Conservation (phyloP, 2,888 invertebrate genomes). For the Odontomyia ornata region DNA sequence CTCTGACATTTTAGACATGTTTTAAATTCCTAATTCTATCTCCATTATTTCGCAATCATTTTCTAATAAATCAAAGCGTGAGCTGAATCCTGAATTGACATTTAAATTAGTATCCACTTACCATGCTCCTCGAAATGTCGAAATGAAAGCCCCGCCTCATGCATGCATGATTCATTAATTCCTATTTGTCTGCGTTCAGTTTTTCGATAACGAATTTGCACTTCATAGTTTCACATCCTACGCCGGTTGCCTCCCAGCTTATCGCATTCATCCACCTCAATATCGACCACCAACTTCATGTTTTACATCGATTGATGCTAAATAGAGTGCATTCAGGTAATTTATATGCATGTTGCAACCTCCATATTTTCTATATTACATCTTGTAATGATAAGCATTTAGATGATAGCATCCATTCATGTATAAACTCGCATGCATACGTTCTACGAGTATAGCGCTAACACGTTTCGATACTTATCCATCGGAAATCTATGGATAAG, state of each 20-base stretch:
- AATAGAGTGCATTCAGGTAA: background rate
- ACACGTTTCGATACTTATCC: background rate
- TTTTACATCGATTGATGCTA: background rate
- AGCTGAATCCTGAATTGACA: no score
- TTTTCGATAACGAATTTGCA: background rate
- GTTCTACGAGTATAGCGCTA: background rate
- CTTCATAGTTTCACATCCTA: background rate
- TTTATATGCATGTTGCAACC: background rate
- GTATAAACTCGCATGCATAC: background rate
- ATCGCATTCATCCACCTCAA: background rate
- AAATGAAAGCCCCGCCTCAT: background rate
- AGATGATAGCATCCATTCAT: background rate
- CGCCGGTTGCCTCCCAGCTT: background rate
- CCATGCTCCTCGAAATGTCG: no score
- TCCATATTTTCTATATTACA: conserved; percentile 21
- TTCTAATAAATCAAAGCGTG: no score
- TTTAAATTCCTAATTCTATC: no score
- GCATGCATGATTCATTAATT: background rate
- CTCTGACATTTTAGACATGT: no score
- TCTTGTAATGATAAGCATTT: conserved; percentile 12
- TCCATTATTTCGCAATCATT: no score
- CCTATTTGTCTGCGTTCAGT: background rate
- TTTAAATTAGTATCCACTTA: no score
- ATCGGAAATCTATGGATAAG: background rate
- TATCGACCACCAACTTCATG: background rate